phyloP scores from a whole-genome alignment of 2,888 invertebrate species.

The Plagodis dolabraria region DNA sequence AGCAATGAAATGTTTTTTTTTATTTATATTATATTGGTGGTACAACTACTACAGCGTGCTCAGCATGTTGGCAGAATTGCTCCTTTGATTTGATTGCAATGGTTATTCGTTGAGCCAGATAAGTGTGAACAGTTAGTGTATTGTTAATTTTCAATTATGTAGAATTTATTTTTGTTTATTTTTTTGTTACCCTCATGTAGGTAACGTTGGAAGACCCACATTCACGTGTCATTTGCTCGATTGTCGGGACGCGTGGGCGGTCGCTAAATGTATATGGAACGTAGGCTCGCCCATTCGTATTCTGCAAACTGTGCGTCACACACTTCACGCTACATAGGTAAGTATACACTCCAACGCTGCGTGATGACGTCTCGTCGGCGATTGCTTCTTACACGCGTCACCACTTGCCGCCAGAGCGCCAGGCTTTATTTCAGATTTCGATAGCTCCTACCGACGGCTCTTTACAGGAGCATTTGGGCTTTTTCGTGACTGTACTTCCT shows the following conservation, averaged over 20 bases:
- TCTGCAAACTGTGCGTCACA: conserved; percentile 64
- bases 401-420: conserved; percentile 31
- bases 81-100: too few relatives aligned
- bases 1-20: too few relatives aligned
- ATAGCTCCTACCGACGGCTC: conserved; percentile 8
- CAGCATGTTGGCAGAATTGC: too few relatives aligned
- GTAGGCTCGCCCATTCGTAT: conserved; percentile 51
- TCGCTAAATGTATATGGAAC: conserved; percentile 47
- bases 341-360: conserved; percentile 8
- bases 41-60: too few relatives aligned
- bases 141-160: too few relatives aligned
- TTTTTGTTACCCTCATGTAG: neutral
- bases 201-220: conserved; percentile 23
- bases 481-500: conserved; percentile 11
- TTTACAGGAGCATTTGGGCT: neutral
- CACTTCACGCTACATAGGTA: conserved; percentile 40
- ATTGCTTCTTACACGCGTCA: conserved; percentile 44
- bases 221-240: conserved; percentile 41
- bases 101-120: too few relatives aligned
- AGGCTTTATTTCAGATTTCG: conserved; percentile 24
- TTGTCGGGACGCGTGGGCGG: conserved; percentile 53
- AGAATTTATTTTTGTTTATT: too few relatives aligned
- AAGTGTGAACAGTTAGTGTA: too few relatives aligned
- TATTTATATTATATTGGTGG: too few relatives aligned
- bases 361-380: conserved; percentile 58